A percentile compares a stretch with the other conserved stretches of the same genome.
Conservation (phyloP, 1,140 invertebrate species). For the Drosophila malerkotliana region DNA sequence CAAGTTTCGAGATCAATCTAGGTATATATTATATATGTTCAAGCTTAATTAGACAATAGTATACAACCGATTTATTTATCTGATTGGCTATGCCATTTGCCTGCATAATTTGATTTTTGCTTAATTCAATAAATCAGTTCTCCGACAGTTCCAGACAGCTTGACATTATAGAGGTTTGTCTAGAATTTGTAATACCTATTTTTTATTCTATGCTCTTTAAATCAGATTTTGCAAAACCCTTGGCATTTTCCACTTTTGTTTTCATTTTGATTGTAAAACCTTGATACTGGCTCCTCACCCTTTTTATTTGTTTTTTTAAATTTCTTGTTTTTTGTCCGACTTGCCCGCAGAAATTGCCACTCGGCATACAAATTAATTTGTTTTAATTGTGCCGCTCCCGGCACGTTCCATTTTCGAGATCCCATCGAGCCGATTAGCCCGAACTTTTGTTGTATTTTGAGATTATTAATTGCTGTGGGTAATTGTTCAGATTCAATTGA, state of each 20-base stretch:
- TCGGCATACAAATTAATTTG: constrained; percentile 76
- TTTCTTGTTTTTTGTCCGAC: constrained; percentile 1
- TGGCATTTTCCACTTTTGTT: constrained; percentile 13
- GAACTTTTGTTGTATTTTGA: constrained; percentile 53
- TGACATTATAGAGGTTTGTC: constrained; percentile 16
- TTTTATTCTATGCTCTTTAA: background rate
- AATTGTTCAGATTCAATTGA: constrained; percentile 78
- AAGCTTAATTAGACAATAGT: constrained; percentile 9
- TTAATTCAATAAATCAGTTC: constrained; percentile 17
- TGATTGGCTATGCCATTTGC: background rate
- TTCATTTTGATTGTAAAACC: constrained; percentile 23
- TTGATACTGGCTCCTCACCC: constrained; percentile 4
- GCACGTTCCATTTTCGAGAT: constrained; percentile 62
- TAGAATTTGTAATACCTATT: constrained; percentile 6
- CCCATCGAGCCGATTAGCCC: constrained; percentile 50
- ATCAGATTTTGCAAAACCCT: background rate
- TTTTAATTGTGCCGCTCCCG: constrained; percentile 43
- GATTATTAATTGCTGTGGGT: constrained; percentile 73
- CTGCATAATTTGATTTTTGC: constrained; percentile 12
- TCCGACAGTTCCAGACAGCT: constrained; percentile 19
- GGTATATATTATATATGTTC: background rate
- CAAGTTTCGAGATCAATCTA: constrained; percentile 17
- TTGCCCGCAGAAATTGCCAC: constrained; percentile 40
- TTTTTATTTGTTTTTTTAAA: background rate
- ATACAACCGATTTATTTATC: constrained; percentile 15